phyloP scores from a whole-genome alignment of 2,797 vertebrate genomes.

The Anabas testudineus region DNA sequence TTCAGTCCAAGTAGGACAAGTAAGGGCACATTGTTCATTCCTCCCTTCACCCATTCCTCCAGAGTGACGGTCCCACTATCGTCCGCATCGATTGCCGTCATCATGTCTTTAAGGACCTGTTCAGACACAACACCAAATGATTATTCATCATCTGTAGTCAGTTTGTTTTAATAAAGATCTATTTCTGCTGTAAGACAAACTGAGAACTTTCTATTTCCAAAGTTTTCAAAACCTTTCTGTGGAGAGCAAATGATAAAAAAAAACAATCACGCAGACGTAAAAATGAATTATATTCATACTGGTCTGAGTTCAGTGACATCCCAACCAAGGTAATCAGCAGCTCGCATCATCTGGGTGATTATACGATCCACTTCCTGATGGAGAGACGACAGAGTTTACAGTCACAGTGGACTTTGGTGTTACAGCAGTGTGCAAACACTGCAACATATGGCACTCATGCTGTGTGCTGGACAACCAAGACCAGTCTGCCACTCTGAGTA shows the following conservation, averaged over 20 bases:
- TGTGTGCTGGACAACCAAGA: neutral
- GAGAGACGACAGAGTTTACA: slow-evolving; percentile 34
- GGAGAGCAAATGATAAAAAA: neutral
- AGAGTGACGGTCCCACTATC: slow-evolving; percentile 89
- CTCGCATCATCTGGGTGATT: slow-evolving; percentile 93
- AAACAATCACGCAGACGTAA: neutral
- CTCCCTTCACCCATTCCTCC: slow-evolving; percentile 93
- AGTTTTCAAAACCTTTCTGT: neutral
- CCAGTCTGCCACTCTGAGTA: neutral
- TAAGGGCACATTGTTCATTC: slow-evolving; percentile 91
- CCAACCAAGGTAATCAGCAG: slow-evolving; percentile 94
- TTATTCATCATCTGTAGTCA: neutral
- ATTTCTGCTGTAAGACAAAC: neutral
- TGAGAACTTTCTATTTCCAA: neutral
- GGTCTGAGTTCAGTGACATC: slow-evolving; percentile 92
- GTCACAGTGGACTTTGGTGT: neutral
- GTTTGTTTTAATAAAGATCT: neutral
- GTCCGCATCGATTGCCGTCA: slow-evolving; percentile 92
- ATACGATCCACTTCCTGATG: slow-evolving; percentile 92
- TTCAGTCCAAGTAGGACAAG: slow-evolving; percentile 93
- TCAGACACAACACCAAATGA: neutral
- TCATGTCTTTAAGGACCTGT: slow-evolving; percentile 93
- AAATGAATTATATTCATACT: slow-evolving; percentile 69
- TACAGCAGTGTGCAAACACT: neutral
- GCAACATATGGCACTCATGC: neutral